These are phyloP conservation scores for Gephyroberyx darwinii DNA, from an alignment of 2,797 vertebrate species.

Conservation along the genomic window DNA sequence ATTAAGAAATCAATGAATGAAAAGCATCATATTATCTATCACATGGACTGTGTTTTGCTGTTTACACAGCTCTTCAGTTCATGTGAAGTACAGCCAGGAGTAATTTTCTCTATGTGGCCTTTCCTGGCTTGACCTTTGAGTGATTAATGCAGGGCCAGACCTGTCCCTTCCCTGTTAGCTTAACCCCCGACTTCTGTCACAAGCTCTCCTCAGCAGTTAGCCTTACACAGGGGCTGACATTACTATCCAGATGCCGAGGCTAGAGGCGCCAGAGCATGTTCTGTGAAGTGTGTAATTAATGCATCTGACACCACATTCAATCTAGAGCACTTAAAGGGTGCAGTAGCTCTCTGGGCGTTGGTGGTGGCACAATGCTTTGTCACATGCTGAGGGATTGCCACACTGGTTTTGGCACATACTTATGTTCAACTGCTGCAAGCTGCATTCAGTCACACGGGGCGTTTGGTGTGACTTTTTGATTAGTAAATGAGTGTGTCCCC, in stretches of 20 bases:
- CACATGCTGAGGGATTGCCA: conserved; percentile 1
- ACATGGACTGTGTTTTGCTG: background rate
- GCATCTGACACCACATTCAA: conserved; percentile 60
- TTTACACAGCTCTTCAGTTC: conserved; percentile 11
- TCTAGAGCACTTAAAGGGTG: conserved; percentile 23
- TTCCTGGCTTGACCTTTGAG: conserved; percentile 60
- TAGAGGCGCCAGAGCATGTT: conserved; percentile 17
- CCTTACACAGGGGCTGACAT: conserved; percentile 17
- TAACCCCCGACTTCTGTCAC: conserved; percentile 50
- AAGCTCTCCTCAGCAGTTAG: conserved; percentile 24
- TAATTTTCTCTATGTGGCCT: conserved; percentile 52
- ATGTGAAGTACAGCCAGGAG: conserved; percentile 38
- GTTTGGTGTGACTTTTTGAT: background rate
- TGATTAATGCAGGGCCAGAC: conserved; percentile 59
- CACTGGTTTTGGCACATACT: background rate
- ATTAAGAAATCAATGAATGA: background rate
- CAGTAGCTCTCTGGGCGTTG: conserved; percentile 20
- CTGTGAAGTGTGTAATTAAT: conserved; percentile 61
- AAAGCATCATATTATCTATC: background rate
- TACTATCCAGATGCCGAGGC: conserved; percentile 31
- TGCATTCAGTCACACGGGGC: background rate
- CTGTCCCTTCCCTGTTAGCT: conserved; percentile 50
- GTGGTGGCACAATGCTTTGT: conserved; percentile 11
- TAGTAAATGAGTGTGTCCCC: background rate
- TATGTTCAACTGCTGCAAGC: background rate